phyloP scores from a whole-genome alignment of 2,888 invertebrate genomes.

The Macrosoma leucophasiata region DNA sequence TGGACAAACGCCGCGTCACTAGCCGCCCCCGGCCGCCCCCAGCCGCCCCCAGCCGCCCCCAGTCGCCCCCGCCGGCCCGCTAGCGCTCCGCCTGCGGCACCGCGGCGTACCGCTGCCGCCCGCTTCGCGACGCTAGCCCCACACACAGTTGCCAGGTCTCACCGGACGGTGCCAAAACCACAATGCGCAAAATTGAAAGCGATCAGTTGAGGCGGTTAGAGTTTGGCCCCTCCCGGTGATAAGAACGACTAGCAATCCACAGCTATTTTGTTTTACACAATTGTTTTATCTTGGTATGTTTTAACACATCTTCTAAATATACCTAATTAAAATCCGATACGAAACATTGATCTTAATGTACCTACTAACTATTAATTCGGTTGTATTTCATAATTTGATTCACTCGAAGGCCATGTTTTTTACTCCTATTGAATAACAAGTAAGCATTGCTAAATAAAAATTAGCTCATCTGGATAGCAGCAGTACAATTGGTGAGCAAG shows the following conservation, averaged over 20 bases:
- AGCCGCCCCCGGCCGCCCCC: constrained; percentile 29
- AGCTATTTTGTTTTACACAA: constrained; percentile 35
- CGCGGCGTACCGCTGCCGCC: constrained; percentile 47
- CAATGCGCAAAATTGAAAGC: constrained; percentile 12
- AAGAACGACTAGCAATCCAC: constrained; percentile 43
- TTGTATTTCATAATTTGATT: no score
- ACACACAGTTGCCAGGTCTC: constrained; percentile 48
- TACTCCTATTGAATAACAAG: no score
- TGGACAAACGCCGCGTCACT: constrained; percentile 71
- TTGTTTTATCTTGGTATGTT: constrained; percentile 44
- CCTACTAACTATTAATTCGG: no score
- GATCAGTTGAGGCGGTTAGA: constrained; percentile 1
- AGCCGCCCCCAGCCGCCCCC: constrained; percentile 22
- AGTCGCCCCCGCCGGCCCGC: constrained; percentile 25
- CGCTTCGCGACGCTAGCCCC: constrained; percentile 40
- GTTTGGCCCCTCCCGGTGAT: constrained; percentile 29
- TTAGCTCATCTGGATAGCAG: no score
- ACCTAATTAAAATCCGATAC: no score
- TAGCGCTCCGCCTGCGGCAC: constrained; percentile 47
- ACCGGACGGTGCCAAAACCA: constrained; percentile 15
- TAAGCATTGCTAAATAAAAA: no score
- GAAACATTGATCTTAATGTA: no score
- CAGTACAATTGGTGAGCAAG: no score
- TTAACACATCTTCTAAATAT: no score
- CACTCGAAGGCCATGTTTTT: no score